Evolutionary conservation across 2,113 vertebrate species (phyloP).

Genomic region (Lutjanus erythropterus): DNA sequence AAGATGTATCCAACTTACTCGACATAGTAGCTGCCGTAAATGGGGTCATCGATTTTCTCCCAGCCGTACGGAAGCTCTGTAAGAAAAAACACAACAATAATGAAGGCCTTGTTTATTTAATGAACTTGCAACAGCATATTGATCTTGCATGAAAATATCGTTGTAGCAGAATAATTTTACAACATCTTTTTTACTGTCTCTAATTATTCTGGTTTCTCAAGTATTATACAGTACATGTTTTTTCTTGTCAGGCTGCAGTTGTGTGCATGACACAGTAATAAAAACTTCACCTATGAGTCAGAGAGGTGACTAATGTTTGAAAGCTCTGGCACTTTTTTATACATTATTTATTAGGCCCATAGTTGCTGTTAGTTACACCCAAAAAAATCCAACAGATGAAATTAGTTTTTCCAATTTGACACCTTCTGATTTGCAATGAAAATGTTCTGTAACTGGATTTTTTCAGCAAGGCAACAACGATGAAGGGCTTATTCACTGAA

Average conservation of each 20-base stretch:
- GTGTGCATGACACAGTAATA: not conserved
- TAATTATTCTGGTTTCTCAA: not conserved
- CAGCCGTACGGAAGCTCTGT: constrained; percentile 99
- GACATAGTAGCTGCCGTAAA: constrained; percentile 99
- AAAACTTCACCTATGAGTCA: not conserved
- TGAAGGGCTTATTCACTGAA: constrained; percentile 71
- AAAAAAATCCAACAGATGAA: not conserved
- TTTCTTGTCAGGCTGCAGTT: no score
- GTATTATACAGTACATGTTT: not conserved
- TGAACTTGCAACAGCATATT: constrained; percentile 28
- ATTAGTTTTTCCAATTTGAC: not conserved
- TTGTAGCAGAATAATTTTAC: constrained; percentile 11
- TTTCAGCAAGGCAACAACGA: constrained; percentile 62
- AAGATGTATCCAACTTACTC: constrained; percentile 93
- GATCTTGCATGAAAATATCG: constrained; percentile 45
- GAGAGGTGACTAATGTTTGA: not conserved
- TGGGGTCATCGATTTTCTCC: constrained; percentile 99
- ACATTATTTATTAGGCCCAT: not conserved
- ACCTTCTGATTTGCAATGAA: not conserved
- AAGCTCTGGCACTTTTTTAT: no score
- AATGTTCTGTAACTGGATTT: not conserved
- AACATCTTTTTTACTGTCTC: constrained; percentile 6
- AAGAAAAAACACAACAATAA: constrained; percentile 76
- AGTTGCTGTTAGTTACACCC: not conserved
- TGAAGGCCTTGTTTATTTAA: constrained; percentile 74